Percentiles rank a stretch among this genome's conserved stretches.
These are phyloP conservation scores for Bombus huntii DNA, from an alignment of 1,140 invertebrate genomes.

Conservation along the genomic window DNA sequence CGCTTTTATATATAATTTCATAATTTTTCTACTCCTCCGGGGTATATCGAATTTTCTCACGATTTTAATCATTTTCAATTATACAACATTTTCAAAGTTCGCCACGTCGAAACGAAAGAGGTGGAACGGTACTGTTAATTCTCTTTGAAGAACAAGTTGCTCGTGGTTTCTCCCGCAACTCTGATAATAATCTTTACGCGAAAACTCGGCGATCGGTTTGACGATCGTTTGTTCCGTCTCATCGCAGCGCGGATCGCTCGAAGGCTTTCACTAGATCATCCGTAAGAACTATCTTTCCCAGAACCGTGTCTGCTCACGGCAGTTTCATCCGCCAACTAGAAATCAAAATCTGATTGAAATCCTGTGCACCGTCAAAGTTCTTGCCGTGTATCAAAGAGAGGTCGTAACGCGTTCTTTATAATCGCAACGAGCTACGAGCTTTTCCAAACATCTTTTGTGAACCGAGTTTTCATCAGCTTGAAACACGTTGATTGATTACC, in stretches of 20 bases:
- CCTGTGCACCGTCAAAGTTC: neutral
- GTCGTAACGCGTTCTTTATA: neutral
- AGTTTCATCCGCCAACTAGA: neutral
- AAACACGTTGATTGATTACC: neutral
- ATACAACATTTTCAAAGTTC: neutral
- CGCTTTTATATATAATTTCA: neutral
- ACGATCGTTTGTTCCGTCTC: slow-evolving; percentile 20
- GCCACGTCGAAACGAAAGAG: neutral
- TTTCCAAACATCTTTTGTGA: neutral
- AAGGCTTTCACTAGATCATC: slow-evolving; percentile 34
- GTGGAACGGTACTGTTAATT: neutral
- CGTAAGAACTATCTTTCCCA: neutral
- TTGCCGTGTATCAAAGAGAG: neutral
- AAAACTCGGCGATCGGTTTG: neutral
- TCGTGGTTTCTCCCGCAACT: neutral
- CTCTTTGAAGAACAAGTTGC: neutral
- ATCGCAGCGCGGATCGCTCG: neutral
- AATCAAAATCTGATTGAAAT: slow-evolving; percentile 18
- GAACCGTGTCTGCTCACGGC: neutral
- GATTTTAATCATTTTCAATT: neutral
- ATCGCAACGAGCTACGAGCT: neutral
- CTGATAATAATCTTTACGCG: neutral
- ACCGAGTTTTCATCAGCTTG: neutral
- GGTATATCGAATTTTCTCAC: too few relatives aligned
- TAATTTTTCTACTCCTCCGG: neutral